These are phyloP conservation scores for Strigamia crassipes DNA, from an alignment of 2,888 invertebrate species.

Conservation along the genomic window DNA sequence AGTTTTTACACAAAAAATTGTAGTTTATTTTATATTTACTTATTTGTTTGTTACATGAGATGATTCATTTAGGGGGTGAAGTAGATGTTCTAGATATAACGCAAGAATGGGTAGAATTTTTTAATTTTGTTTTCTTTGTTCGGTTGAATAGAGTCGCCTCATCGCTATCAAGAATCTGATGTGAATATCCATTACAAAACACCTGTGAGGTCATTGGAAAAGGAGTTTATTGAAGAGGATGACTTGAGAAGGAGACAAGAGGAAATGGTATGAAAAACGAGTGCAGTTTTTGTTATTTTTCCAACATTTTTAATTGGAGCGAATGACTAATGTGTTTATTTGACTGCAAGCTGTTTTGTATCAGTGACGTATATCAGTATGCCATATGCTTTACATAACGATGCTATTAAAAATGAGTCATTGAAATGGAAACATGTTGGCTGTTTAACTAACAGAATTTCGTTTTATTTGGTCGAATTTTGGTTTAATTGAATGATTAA, in stretches of 20 bases:
- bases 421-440: not conserved
- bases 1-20: too few relatives aligned
- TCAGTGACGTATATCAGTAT: not conserved
- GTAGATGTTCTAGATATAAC: not conserved
- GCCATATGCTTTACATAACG: not conserved
- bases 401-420: not conserved
- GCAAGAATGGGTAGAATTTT: not conserved
- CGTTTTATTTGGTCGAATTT: not conserved
- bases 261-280: conserved; percentile 81
- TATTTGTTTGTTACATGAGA: too few relatives aligned
- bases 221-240: conserved; percentile 77
- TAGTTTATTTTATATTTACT: too few relatives aligned
- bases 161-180: conserved; percentile 87
- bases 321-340: not conserved
- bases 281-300: too few relatives aligned
- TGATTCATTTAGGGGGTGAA: not conserved
- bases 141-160: conserved; percentile 73
- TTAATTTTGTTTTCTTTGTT: not conserved
- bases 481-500: too few relatives aligned
- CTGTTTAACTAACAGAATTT: not conserved
- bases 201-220: conserved; percentile 83
- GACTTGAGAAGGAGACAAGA: conserved; percentile 86
- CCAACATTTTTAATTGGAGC: too few relatives aligned
- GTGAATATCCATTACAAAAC: conserved; percentile 92
- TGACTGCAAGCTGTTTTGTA: not conserved